Evolutionary conservation across 1,140 invertebrate species (phyloP).

Genomic region (Archivesica marissinica): DNA sequence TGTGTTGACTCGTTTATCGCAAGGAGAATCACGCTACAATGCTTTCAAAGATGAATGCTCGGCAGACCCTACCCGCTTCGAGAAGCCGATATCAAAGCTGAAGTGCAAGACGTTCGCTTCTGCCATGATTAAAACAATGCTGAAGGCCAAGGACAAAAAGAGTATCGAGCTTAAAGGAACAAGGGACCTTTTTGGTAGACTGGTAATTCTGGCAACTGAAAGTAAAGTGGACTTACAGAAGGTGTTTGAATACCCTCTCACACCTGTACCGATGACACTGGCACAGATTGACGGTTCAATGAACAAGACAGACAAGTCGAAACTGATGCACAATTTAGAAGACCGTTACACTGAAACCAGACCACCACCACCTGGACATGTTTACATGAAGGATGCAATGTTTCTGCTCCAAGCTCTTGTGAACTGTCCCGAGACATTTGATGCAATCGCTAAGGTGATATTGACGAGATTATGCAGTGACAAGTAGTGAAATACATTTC

Average conservation of each 20-base stretch:
- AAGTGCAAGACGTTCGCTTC: conserved; percentile 4
- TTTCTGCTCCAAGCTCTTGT: no score
- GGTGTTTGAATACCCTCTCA: conserved; percentile 23
- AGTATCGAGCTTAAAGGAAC: background rate
- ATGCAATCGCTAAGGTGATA: no score
- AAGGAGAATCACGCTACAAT: background rate
- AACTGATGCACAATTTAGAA: no score
- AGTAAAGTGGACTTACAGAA: background rate
- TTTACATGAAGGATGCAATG: no score
- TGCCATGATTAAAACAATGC: background rate
- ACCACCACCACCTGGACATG: no score
- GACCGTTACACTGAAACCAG: no score
- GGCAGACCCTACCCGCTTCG: background rate
- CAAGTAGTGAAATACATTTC: no score
- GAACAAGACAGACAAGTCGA: background rate
- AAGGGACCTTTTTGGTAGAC: conserved; percentile 18
- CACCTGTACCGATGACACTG: conserved; percentile 18
- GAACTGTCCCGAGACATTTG: no score
- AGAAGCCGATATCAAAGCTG: background rate
- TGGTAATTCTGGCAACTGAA: background rate
- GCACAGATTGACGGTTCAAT: background rate
- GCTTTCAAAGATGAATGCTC: background rate
- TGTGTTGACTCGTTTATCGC: background rate
- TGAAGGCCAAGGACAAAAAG: background rate
- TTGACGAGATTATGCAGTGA: no score